phyloP scores from a whole-genome alignment of 2,797 vertebrate genomes.

The Lacerta agilis region DNA sequence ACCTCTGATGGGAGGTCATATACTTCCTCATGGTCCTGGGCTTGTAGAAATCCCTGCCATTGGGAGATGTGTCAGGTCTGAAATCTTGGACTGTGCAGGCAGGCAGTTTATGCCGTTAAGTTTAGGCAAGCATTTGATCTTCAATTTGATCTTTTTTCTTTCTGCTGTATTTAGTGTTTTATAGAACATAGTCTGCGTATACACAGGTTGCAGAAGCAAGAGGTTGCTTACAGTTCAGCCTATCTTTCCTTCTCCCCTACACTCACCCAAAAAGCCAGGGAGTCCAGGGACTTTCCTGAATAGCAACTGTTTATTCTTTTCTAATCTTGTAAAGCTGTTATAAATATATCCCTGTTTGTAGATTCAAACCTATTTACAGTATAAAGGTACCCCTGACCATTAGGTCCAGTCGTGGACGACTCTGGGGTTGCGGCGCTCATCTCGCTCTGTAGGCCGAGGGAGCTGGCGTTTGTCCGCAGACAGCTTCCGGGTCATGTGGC shows the following conservation, averaged over 20 bases:
- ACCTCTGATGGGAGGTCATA: too few species aligned
- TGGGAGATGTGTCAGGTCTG: not conserved
- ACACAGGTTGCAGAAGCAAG: not conserved
- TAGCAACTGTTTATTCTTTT: not conserved
- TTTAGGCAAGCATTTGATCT: too few species aligned
- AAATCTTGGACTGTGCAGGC: not conserved
- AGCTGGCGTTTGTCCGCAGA: too few species aligned
- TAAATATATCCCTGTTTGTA: not conserved
- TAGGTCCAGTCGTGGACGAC: too few species aligned
- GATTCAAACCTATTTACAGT: not conserved
- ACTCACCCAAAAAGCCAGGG: too few species aligned
- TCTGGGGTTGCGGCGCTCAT: too few species aligned
- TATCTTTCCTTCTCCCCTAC: not conserved
- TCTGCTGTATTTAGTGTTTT: too few species aligned
- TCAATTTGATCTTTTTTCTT: too few species aligned
- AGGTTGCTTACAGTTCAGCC: not conserved
- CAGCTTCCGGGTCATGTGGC: too few species aligned
- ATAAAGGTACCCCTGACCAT: too few species aligned
- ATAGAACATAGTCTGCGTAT: not conserved
- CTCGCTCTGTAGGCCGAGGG: too few species aligned
- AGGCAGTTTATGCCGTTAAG: not conserved
- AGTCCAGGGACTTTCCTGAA: not conserved
- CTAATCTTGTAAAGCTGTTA: not conserved
- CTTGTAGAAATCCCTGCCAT: not conserved
- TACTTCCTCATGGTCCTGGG: not conserved